Percentiles rank a stretch among this genome's conserved stretches.
These are phyloP conservation scores for Tholera decimalis DNA, from an alignment of 2,888 invertebrate genomes.

Conservation along the genomic window DNA sequence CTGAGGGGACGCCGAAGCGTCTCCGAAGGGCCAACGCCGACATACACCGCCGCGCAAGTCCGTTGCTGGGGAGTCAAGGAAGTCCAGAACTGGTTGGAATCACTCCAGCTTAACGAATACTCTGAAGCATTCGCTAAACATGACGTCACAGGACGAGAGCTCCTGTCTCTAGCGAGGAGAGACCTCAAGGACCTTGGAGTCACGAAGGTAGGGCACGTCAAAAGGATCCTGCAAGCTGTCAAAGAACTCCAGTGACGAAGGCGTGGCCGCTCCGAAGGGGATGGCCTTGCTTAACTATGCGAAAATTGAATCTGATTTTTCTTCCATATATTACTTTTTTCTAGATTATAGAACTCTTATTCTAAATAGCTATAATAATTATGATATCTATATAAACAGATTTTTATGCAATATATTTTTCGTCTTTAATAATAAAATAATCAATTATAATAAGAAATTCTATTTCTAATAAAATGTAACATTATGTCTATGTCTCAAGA, in stretches of 20 bases:
- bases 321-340: constrained; percentile 54
- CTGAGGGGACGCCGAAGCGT: constrained; percentile 84
- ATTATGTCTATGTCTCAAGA: constrained; percentile 33
- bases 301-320: constrained; percentile 58
- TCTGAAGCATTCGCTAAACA: constrained; percentile 97
- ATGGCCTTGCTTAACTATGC: constrained; percentile 77
- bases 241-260: constrained; percentile 93
- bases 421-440: constrained; percentile 48
- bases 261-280: constrained; percentile 89
- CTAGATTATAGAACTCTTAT: constrained; percentile 48
- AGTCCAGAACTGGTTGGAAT: constrained; percentile 97
- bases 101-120: constrained; percentile 97
- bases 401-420: constrained; percentile 55
- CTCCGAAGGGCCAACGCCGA: constrained; percentile 77
- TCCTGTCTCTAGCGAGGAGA: constrained; percentile 96
- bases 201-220: constrained; percentile 98
- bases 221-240: constrained; percentile 98
- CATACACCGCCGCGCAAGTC: constrained; percentile 79
- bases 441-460: constrained; percentile 23
- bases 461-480: constrained; percentile 35
- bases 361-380: constrained; percentile 46
- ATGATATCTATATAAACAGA: constrained; percentile 27
- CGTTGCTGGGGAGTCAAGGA: constrained; percentile 96
- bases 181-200: constrained; percentile 98
- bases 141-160: constrained; percentile 97